Evolutionary conservation across 2,797 vertebrate species (phyloP), one percentile per base, ranked within the genome.

Genomic region (Sylvilagus floridanus): DNA sequence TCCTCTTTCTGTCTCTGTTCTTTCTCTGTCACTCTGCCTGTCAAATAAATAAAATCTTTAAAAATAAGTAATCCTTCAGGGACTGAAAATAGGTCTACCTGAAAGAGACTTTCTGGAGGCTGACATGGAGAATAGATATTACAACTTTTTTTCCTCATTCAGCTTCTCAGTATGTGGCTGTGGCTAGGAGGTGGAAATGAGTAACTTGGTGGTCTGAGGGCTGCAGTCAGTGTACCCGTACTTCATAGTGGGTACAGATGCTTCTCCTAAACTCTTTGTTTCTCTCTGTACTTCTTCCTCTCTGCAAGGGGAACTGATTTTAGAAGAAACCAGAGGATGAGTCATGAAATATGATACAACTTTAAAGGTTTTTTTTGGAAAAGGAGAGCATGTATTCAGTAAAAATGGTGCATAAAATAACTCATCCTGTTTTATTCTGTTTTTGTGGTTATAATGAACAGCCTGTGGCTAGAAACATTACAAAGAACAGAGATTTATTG

Each of bases 281-380:
- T 14, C 28, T 77, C 50, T 13, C 7, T 37, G 7, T 73, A 6
- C 16, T 57, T 8, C 4, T 50, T 86, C 21, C 35, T 63, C 14
- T 35, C 10, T 68, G 12, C 72, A 73, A 71, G 3, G 7, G 16
- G 28, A 0, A 6, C 7, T 60, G 4, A 54, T 69, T 87, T 78
- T 52, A 72, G 37, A 16, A 69, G 24, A 87, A 77, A 57, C 52
- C 17, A 79, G 16, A 54, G 4, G 30, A 66, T 72, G 4, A 9
- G 6, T 93, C 32, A 63, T 75, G 42, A 91, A 66, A 84, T 60
- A 81, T 14, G 37, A 63, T 24, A 81, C 28, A 88, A 72, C 76
- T 89, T 94, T 94, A 86, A 89, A 91, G 11, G 11, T 2, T 22
- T 75, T 57, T 73, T 94, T 42, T 37, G 16, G 71, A 84, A 85